Percentiles rank a stretch among this genome's conserved stretches.
Evolutionary conservation across 2,797 vertebrate species (phyloP).

Genomic region (Lacerta bilineata): DNA sequence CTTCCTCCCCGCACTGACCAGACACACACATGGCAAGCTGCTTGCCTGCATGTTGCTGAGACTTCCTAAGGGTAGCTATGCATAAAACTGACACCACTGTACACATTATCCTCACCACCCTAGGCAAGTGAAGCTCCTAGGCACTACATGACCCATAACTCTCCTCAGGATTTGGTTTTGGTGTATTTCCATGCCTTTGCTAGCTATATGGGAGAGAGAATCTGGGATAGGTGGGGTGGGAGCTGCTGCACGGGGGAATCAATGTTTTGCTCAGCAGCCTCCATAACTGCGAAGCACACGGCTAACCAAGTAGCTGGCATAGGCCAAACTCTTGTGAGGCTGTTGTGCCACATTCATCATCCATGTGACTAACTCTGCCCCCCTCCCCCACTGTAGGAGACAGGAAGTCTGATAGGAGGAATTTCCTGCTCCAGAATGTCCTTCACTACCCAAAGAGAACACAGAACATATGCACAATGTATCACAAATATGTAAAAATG

Average conservation of each 20-base stretch:
- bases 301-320: no score
- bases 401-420: neutral
- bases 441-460: neutral
- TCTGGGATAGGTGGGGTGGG: neutral
- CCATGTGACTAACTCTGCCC: no score
- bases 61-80: no score
- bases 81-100: neutral
- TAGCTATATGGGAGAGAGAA: no score
- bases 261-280: neutral
- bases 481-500: constrained; percentile 65
- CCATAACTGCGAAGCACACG: neutral
- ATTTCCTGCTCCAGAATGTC: neutral
- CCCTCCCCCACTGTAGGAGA: neutral
- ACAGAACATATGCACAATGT: constrained; percentile 60
- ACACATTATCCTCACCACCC: neutral
- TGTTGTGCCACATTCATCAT: neutral
- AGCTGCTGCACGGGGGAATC: neutral
- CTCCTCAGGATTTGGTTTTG: neutral
- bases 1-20: neutral
- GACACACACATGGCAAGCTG: no score
- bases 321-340: neutral
- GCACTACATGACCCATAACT: neutral
- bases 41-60: neutral
- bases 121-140: neutral
- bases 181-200: neutral